phyloP scores from a whole-genome alignment of 2,113 vertebrate species.

The Pachypanchax playfairii region DNA sequence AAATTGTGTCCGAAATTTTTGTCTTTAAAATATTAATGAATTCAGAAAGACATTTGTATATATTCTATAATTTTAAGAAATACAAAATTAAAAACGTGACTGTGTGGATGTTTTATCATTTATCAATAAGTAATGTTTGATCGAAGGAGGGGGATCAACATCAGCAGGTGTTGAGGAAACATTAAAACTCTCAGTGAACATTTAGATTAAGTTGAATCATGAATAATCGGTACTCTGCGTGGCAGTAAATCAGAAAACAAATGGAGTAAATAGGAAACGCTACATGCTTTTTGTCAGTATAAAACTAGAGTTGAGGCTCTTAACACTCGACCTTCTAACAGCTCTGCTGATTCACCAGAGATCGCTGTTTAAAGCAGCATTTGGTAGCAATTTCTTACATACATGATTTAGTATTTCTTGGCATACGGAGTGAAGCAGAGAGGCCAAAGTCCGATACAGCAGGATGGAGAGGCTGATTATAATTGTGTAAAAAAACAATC shows the following conservation, averaged over 20 bases:
- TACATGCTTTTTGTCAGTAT: conserved; percentile 31
- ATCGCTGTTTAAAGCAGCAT: conserved; percentile 49
- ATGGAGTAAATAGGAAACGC: conserved; percentile 25
- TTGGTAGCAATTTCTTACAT: conserved; percentile 63
- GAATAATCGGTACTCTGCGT: background rate
- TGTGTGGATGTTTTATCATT: too few relatives aligned
- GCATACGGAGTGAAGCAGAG: conserved; percentile 7
- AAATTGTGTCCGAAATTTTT: too few relatives aligned
- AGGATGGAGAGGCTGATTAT: conserved; percentile 54
- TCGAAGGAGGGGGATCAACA: too few relatives aligned
- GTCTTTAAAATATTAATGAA: too few relatives aligned
- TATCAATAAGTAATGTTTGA: too few relatives aligned
- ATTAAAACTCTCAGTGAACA: conserved; percentile 21
- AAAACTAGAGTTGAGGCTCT: conserved; percentile 20
- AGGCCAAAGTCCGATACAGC: conserved; percentile 45
- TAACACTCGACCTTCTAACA: conserved; percentile 22
- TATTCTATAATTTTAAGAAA: too few relatives aligned
- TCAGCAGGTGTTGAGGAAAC: too few relatives aligned
- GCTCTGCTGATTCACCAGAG: conserved; percentile 1
- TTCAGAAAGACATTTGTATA: too few relatives aligned
- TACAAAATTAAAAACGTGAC: too few relatives aligned
- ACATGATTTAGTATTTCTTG: conserved; percentile 59
- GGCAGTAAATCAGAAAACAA: conserved; percentile 43
- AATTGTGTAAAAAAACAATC: conserved; percentile 62
- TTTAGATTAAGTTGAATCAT: too few relatives aligned